phyloP scores from a whole-genome alignment of 2,888 invertebrate species.

The Xanthostigma xanthostigma region DNA sequence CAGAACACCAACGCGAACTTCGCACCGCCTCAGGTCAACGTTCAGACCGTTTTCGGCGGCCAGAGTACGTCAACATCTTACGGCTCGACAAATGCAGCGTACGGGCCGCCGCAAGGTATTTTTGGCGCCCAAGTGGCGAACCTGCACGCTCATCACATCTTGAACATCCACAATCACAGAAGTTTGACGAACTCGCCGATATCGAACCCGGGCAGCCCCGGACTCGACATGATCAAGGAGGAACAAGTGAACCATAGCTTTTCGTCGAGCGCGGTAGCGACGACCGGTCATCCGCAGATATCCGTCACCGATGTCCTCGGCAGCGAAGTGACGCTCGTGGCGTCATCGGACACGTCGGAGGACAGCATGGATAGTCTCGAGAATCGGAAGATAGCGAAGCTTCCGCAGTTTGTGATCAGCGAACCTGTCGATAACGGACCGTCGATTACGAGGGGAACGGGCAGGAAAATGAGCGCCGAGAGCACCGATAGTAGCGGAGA shows the following conservation, averaged over 20 bases:
- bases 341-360: slow-evolving; percentile 55
- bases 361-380: slow-evolving; percentile 56
- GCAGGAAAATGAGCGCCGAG: slow-evolving; percentile 25
- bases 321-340: slow-evolving; percentile 64
- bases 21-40: slow-evolving; percentile 29
- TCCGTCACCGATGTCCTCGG: slow-evolving; percentile 85
- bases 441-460: slow-evolving; percentile 67
- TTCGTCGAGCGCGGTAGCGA: background rate
- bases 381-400: slow-evolving; percentile 30
- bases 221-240: slow-evolving; percentile 65
- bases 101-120: slow-evolving; percentile 13
- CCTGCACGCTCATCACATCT: slow-evolving; percentile 24
- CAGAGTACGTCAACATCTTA: slow-evolving; percentile 20
- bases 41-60: slow-evolving; percentile 26
- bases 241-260: slow-evolving; percentile 40
- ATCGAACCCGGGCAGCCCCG: slow-evolving; percentile 48
- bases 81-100: slow-evolving; percentile 12
- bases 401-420: slow-evolving; percentile 53
- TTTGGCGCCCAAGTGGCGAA: slow-evolving; percentile 12
- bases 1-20: slow-evolving; percentile 25
- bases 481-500: slow-evolving; percentile 1
- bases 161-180: slow-evolving; percentile 33
- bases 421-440: slow-evolving; percentile 62
- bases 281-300: slow-evolving; percentile 58
- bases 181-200: slow-evolving; percentile 46